These are phyloP conservation scores for Phalera bucephala DNA, from an alignment of 2,888 invertebrate genomes.

Conservation along the genomic window DNA sequence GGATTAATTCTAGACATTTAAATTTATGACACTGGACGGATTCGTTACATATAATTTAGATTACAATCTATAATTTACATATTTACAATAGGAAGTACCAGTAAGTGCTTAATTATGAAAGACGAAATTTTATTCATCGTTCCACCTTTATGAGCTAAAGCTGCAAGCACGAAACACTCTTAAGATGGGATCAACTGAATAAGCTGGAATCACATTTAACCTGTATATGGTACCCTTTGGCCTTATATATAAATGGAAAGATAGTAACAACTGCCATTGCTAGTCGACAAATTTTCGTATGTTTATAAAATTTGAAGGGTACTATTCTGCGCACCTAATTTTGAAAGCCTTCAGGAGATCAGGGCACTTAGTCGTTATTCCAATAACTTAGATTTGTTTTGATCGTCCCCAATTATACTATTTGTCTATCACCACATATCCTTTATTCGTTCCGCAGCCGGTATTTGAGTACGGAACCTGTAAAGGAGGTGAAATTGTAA, in stretches of 20 bases:
- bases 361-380: conserved; percentile 20
- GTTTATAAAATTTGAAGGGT: too few relatives aligned
- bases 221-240: neutral
- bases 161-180: neutral
- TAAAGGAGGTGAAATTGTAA: conserved; percentile 17
- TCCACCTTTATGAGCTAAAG: neutral
- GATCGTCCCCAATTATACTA: conserved; percentile 27
- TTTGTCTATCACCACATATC: conserved; percentile 79
- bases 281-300: too few relatives aligned
- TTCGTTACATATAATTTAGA: conserved; percentile 27
- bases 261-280: neutral
- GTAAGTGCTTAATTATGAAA: neutral
- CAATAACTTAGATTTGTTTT: conserved; percentile 20
- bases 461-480: conserved; percentile 77
- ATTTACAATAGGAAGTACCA: conserved; percentile 57
- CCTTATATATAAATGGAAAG: neutral
- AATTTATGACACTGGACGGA: conserved; percentile 75
- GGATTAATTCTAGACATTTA: conserved; percentile 31
- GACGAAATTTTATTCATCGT: neutral
- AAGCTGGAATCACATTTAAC: neutral
- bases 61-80: conserved; percentile 55
- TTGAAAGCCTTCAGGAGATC: conserved; percentile 23
- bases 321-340: neutral
- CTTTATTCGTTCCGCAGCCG: conserved; percentile 76
- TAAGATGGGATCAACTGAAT: neutral